phyloP scores from a whole-genome alignment of 2,797 vertebrate species.

The Poecilia wingei region DNA sequence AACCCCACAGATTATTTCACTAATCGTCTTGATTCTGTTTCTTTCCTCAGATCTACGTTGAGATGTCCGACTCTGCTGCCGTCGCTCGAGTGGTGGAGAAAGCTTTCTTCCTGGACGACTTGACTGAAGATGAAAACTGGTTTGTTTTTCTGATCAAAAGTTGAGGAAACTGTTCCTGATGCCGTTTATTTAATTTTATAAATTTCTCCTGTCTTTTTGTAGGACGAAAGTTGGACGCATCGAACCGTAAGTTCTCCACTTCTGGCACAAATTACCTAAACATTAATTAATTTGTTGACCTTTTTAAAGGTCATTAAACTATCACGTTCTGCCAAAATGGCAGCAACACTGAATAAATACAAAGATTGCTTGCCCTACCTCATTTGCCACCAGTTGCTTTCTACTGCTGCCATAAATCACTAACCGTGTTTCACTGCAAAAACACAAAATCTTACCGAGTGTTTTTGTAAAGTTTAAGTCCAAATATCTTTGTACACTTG shows the following conservation, averaged over 20 bases:
- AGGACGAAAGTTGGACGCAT: constrained; percentile 18
- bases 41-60: constrained; percentile 44
- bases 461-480: too few relatives aligned
- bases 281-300: not conserved
- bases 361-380: not conserved
- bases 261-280: not conserved
- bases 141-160: constrained; percentile 20
- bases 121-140: not conserved
- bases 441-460: too few relatives aligned
- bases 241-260: constrained; percentile 12
- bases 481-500: too few relatives aligned
- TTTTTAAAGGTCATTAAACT: not conserved
- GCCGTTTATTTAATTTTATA: not conserved
- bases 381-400: not conserved
- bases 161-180: not conserved
- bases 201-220: not conserved
- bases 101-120: too few relatives aligned
- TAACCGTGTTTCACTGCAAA: too few relatives aligned
- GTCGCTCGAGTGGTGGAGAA: constrained; percentile 32
- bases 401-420: not conserved
- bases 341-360: not conserved
- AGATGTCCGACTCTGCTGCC: constrained; percentile 57
- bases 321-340: not conserved
- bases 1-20: too few relatives aligned
- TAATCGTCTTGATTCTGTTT: not conserved